A percentile compares a stretch with the other conserved stretches of the same genome.
Conservation (phyloP, 2,113 vertebrate genomes). For the Megaceryle torquata region DNA sequence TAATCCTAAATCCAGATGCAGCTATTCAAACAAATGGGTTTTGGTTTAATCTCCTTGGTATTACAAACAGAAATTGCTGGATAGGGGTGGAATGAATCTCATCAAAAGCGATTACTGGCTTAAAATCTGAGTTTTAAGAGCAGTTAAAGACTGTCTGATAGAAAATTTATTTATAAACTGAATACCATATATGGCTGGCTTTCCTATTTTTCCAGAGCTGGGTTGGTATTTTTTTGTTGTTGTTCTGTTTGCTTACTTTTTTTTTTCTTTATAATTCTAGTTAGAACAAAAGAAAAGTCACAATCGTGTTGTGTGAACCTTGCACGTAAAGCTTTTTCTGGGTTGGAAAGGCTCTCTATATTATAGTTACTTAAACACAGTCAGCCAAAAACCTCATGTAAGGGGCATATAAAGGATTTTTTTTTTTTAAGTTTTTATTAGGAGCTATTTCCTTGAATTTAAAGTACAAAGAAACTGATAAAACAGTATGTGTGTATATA, state of each 20-base stretch:
- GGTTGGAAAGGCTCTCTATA: not conserved
- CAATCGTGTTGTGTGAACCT: not conserved
- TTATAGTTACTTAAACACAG: not conserved
- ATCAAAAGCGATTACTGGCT: not conserved
- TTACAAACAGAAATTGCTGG: not conserved
- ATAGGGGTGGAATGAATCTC: not conserved
- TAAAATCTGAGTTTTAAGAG: not conserved
- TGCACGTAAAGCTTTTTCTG: not conserved
- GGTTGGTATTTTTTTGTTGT: not conserved
- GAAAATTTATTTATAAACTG: not conserved
- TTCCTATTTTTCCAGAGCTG: not conserved
- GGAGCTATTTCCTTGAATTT: not conserved
- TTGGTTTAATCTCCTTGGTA: constrained; percentile 29
- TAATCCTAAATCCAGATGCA: constrained; percentile 41
- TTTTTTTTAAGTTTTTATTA: not conserved
- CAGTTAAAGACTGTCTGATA: not conserved
- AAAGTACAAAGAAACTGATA: not conserved
- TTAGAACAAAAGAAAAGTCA: not conserved
- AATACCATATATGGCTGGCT: not conserved
- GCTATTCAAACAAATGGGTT: not conserved
- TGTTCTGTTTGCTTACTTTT: not conserved
- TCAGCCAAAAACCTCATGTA: not conserved
- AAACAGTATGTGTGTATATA: not conserved
- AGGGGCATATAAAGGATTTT: not conserved
- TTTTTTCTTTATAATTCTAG: not conserved